Percentiles rank a stretch among this genome's conserved stretches.
Conservation (phyloP, 2,797 vertebrate genomes). For the Cichlasoma orientale region DNA sequence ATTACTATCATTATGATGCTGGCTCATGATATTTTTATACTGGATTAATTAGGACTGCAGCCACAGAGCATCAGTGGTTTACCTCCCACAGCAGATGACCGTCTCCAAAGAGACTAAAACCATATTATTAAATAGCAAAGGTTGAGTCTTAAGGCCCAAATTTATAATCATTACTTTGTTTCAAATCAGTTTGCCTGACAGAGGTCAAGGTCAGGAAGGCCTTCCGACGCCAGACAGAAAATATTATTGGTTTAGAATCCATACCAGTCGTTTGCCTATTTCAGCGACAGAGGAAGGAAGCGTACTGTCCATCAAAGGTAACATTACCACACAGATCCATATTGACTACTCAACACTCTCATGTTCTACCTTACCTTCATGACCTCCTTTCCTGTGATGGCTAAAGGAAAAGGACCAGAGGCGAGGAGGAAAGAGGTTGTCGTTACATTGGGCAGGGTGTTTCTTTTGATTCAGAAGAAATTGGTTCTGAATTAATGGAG, state of each 20-base stretch:
- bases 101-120: conserved; percentile 10
- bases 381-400: conserved; percentile 63
- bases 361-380: conserved; percentile 39
- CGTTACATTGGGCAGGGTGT: conserved; percentile 57
- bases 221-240: background rate
- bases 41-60: conserved; percentile 65
- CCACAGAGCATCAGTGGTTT: conserved; percentile 59
- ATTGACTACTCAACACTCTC: conserved; percentile 12
- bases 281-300: background rate
- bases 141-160: background rate
- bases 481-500: conserved; percentile 76
- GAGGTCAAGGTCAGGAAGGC: background rate
- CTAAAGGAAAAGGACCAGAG: conserved; percentile 61
- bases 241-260: background rate
- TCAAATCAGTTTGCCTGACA: background rate
- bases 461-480: conserved; percentile 75
- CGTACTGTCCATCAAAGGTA: background rate
- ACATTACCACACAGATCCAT: conserved; percentile 20
- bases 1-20: conserved; percentile 59
- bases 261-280: background rate
- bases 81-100: conserved; percentile 59
- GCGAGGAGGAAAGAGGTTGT: conserved; percentile 51
- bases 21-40: conserved; percentile 41
- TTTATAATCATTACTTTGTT: background rate
- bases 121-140: background rate